These are phyloP conservation scores for Micromys minutus DNA, from an alignment of 2,113 vertebrate species.

Conservation along the genomic window DNA sequence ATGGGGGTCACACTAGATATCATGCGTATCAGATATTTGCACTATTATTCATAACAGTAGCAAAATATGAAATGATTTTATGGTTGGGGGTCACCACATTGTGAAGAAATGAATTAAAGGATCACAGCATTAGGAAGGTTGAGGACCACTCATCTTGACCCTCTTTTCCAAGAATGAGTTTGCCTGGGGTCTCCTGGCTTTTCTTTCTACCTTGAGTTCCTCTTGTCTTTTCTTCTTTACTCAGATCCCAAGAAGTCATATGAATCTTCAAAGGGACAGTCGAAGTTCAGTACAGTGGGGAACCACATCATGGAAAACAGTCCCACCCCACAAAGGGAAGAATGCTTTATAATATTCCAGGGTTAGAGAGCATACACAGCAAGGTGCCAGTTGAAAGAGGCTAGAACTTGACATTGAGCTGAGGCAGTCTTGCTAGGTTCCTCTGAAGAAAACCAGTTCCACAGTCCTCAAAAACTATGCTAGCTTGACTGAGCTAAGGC, in stretches of 20 bases:
- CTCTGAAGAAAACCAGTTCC: slow-evolving; percentile 61
- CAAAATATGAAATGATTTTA: background rate
- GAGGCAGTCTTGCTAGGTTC: background rate
- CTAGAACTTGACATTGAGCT: slow-evolving; percentile 3
- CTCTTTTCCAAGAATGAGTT: background rate
- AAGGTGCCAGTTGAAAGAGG: slow-evolving; percentile 6
- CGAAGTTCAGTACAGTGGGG: too few species aligned
- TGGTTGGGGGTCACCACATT: background rate
- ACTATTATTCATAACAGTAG: background rate
- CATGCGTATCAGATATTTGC: background rate
- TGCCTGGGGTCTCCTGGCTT: background rate
- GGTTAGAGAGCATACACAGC: background rate
- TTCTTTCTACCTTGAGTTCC: background rate
- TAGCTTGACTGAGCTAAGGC: background rate
- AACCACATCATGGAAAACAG: background rate
- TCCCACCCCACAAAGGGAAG: background rate
- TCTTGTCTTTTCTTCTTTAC: background rate
- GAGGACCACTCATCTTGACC: background rate
- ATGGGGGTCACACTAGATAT: background rate
- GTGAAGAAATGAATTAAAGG: background rate
- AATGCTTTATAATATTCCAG: background rate
- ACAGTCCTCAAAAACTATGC: background rate
- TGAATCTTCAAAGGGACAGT: background rate
- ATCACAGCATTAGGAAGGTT: background rate
- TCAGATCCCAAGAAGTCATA: background rate